Base-by-base conservation (phyloP, 2,113 vertebrate genomes). In the Platycercus adscitus region DNA sequence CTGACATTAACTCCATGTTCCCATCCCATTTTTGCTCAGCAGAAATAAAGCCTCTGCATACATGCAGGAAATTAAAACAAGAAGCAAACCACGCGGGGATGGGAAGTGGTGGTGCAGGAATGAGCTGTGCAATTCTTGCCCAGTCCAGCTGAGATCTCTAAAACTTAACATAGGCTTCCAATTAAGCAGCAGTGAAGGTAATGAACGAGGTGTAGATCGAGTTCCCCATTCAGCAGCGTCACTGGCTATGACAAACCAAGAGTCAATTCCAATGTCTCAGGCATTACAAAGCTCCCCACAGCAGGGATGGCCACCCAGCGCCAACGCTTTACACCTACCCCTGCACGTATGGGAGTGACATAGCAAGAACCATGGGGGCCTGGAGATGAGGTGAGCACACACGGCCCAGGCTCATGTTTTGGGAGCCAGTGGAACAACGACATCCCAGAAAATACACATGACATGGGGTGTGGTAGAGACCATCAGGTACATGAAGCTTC, bases 1-100 rank as follows among this genome's bases (percentile, higher is more conserved):
- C 4, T 1, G 66, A 46, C 64, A 7, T 9, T 11, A 55, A 31
- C 71, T 75, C 46, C 52, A 20, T 0, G 0, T 16, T 83, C 49
- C 77, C 81, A 69, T 24, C 28, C 37, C 49, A 9, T 23, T 84
- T 60, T 43, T 73, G 26, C 77, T 47, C 8, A 10, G 77, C 35
- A 46, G 39, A 71, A 65, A 37, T 13, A 78, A 86, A 69, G 35
- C 39, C 71, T 53, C 39, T 73, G 41, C 31, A 29, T 1, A 61
- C 6, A 0, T 14, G 49, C 2, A 41, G 43, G 46, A 68, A 77
- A 73, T 9, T 10, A n/a, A 70, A 53, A 13, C 10, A 31, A 5
- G 17, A 4, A 66, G 37, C 28, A 86, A 77, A 75, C 11, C n/a
- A 28, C 33, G 49, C 2, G 1, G 20, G 64, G 69, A 43, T 19